phyloP scores from a whole-genome alignment of 1,140 invertebrate genomes.

The Rhagoletis pomonella region DNA sequence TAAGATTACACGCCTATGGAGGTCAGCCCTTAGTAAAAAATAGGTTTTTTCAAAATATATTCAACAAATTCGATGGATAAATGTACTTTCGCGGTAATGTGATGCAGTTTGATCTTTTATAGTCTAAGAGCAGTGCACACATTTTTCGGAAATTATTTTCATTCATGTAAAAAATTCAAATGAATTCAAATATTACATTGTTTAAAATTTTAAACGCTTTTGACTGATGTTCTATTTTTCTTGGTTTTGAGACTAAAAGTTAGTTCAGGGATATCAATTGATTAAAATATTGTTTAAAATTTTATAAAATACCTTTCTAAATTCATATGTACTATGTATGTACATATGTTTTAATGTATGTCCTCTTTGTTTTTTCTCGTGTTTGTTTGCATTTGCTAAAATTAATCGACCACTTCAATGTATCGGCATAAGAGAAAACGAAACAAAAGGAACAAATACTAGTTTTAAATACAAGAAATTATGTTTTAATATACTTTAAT shows the following conservation, averaged over 20 bases:
- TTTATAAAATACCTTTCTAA: too few relatives aligned
- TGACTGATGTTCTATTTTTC: too few relatives aligned
- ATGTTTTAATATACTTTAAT: constrained; percentile 34
- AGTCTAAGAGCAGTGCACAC: background rate
- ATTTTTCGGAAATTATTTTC: background rate
- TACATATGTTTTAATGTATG: background rate
- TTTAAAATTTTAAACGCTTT: too few relatives aligned
- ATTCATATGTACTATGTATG: background rate
- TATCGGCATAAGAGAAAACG: background rate
- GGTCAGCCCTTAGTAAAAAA: too few relatives aligned
- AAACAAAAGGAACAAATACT: background rate
- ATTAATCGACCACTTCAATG: background rate
- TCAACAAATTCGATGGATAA: background rate
- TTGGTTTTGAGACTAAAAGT: too few relatives aligned
- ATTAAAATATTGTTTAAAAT: too few relatives aligned
- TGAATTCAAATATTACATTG: too few relatives aligned
- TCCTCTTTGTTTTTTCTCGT: background rate
- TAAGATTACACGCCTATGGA: too few relatives aligned
- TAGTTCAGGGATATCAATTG: too few relatives aligned
- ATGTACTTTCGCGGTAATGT: background rate
- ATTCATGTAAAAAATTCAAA: background rate
- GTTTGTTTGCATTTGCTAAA: constrained; percentile 31
- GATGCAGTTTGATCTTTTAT: constrained; percentile 11
- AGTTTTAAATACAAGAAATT: background rate
- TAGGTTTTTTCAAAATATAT: background rate